A percentile compares a stretch with the other conserved stretches of the same genome.
Evolutionary conservation across 1,140 invertebrate species (phyloP).

Genomic region (Neodiprion fabricii): DNA sequence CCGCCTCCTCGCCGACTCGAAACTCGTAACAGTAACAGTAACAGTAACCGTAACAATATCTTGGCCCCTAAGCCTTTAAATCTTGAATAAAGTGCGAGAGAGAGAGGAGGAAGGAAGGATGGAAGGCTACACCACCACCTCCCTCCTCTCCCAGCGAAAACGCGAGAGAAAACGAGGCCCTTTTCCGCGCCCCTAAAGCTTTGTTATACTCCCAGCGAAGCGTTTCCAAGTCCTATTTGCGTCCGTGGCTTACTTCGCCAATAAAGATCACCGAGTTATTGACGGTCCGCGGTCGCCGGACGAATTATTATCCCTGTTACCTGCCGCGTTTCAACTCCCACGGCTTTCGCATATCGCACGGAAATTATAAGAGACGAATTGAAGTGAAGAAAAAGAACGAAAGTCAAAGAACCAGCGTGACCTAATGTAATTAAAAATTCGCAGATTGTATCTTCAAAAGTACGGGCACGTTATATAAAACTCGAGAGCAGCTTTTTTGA

Average conservation of each 20-base stretch:
- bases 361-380: too few species aligned
- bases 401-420: too few species aligned
- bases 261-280: slow-evolving; percentile 5
- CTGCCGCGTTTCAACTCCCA: too few species aligned
- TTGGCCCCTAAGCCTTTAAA: not conserved
- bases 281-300: not conserved
- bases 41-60: slow-evolving; percentile 5
- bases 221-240: not conserved
- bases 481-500: too few species aligned
- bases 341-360: too few species aligned
- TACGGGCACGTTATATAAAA: too few species aligned
- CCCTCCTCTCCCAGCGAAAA: not conserved
- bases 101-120: not conserved
- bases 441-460: too few species aligned
- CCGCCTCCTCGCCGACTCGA: not conserved
- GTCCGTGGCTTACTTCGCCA: not conserved
- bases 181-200: not conserved
- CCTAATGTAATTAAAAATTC: too few species aligned
- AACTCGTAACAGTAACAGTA: not conserved
- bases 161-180: too few species aligned
- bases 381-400: too few species aligned
- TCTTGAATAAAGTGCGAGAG: not conserved
- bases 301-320: too few species aligned
- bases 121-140: not conserved
- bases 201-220: not conserved